A percentile compares a stretch with the other conserved stretches of the same genome.
Conservation (phyloP, 1,140 invertebrate species). For the Drosophila parabipectinata region DNA sequence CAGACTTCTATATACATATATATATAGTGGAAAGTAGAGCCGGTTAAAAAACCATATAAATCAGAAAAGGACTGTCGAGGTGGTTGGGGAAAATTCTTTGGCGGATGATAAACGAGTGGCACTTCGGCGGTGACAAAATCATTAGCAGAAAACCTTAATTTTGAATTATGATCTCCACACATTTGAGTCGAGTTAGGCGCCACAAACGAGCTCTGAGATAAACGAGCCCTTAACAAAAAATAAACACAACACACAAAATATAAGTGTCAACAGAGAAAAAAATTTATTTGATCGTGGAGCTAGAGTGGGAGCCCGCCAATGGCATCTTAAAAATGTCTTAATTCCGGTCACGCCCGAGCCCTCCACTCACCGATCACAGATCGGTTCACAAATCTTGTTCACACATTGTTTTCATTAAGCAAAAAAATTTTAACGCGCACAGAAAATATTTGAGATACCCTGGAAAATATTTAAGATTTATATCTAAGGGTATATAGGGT, state of each 20-base stretch:
- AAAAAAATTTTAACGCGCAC: constrained; percentile 36
- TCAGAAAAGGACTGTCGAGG: constrained; percentile 6
- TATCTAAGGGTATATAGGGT: background rate
- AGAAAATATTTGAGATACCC: constrained; percentile 58
- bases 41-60: constrained; percentile 8
- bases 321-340: constrained; percentile 72
- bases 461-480: constrained; percentile 5
- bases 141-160: constrained; percentile 71
- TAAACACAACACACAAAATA: background rate
- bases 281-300: constrained; percentile 3
- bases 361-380: background rate
- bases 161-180: constrained; percentile 65
- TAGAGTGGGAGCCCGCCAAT: constrained; percentile 7
- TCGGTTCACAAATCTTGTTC: constrained; percentile 70
- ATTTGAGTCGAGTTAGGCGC: constrained; percentile 68
- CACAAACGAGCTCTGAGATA: constrained; percentile 21
- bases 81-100: constrained; percentile 2
- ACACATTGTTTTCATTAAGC: constrained; percentile 82
- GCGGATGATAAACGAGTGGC: constrained; percentile 65
- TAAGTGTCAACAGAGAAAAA: constrained; percentile 57
- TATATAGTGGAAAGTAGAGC: constrained; percentile 3
- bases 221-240: background rate
- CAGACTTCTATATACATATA: background rate
- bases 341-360: constrained; percentile 52
- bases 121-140: constrained; percentile 67